These are phyloP conservation scores for Anarsia innoxiella DNA, from an alignment of 2,888 invertebrate genomes.

Conservation along the genomic window DNA sequence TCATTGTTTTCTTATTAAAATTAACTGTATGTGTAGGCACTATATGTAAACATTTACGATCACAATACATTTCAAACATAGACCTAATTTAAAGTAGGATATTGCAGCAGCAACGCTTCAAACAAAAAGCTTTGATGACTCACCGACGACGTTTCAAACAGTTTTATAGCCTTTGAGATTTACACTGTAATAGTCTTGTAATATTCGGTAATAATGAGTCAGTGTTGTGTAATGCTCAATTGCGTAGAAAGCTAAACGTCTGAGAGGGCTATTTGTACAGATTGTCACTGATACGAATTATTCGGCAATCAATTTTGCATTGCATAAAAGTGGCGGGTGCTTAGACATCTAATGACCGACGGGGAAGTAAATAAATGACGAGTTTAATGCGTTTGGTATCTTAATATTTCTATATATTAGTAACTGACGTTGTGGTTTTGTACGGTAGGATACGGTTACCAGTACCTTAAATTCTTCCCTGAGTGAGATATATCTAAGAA, in stretches of 20 bases:
- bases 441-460: too few relatives aligned
- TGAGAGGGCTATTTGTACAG: constrained; percentile 30
- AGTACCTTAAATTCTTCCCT: too few relatives aligned
- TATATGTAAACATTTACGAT: too few relatives aligned
- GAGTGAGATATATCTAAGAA: too few relatives aligned
- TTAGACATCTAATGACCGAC: not conserved
- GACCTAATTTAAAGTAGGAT: constrained; percentile 9
- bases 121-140: constrained; percentile 44
- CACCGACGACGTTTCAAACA: constrained; percentile 25
- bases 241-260: constrained; percentile 31
- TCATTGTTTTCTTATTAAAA: too few relatives aligned
- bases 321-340: constrained; percentile 27
- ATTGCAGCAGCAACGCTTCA: too few relatives aligned
- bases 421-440: too few relatives aligned
- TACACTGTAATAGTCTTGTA: constrained; percentile 23
- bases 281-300: constrained; percentile 27
- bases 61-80: constrained; percentile 24
- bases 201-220: constrained; percentile 50
- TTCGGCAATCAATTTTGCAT: constrained; percentile 31
- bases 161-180: too few relatives aligned
- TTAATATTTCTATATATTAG: too few relatives aligned
- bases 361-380: too few relatives aligned
- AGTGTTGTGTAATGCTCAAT: constrained; percentile 41
- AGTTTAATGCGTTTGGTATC: too few relatives aligned
- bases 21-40: too few relatives aligned